Conservation (phyloP, 2,888 invertebrate species). For the Acholoe squamosa region DNA sequence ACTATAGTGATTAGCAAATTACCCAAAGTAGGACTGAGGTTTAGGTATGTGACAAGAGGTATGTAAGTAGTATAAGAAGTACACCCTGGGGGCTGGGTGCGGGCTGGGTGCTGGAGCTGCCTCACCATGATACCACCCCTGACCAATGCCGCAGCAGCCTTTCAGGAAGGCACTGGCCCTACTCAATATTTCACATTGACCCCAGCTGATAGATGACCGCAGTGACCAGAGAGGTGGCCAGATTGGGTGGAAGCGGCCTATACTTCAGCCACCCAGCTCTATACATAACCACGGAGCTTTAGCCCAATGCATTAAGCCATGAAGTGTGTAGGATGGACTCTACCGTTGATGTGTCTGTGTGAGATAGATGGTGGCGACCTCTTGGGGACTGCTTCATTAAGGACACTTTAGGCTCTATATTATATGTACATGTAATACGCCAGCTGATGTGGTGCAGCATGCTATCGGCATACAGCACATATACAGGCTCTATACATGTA, state of each 20-base stretch:
- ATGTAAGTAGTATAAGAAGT: constrained; percentile 5
- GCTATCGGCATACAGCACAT: not conserved
- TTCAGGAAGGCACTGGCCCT: constrained; percentile 48
- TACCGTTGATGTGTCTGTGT: not conserved
- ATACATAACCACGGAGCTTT: constrained; percentile 29
- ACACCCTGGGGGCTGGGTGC: not conserved
- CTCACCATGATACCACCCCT: not conserved
- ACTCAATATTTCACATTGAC: constrained; percentile 60
- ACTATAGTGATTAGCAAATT: constrained; percentile 51
- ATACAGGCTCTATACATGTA: no score
- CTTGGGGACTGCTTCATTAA: not conserved
- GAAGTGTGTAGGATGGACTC: constrained; percentile 3
- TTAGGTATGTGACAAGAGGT: not conserved
- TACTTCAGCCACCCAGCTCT: constrained; percentile 16
- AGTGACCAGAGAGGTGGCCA: constrained; percentile 14
- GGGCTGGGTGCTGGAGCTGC: not conserved
- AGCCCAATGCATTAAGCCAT: constrained; percentile 39
- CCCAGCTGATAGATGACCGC: constrained; percentile 32
- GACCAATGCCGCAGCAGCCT: not conserved
- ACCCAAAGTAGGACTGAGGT: constrained; percentile 42
- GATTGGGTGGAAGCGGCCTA: constrained; percentile 45
- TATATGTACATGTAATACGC: not conserved
- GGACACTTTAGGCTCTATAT: not conserved
- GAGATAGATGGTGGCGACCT: not conserved
- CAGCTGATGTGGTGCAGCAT: not conserved